Evolutionary conservation across 2,888 invertebrate species (phyloP).

Genomic region (Camponotus fellah): DNA sequence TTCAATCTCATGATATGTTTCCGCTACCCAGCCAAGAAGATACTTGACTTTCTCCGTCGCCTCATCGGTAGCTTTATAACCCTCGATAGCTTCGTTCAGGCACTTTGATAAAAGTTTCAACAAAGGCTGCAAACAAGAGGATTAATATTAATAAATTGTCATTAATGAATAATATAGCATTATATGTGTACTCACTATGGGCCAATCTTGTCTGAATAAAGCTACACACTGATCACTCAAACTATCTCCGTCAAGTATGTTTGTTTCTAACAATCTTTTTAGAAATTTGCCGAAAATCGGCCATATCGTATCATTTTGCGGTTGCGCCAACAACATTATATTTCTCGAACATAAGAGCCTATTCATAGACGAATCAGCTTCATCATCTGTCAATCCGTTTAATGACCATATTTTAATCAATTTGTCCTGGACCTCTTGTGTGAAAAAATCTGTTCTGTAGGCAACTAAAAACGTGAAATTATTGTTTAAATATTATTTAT

Average conservation of each 20-base stretch:
- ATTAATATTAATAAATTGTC: neutral
- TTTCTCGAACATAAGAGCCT: conserved; percentile 82
- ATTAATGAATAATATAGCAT: neutral
- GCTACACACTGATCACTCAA: conserved; percentile 90
- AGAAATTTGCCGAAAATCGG: conserved; percentile 78
- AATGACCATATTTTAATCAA: conserved; percentile 81
- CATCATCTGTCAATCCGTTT: conserved; percentile 65
- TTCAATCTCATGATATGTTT: conserved; percentile 80
- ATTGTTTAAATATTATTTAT: no score
- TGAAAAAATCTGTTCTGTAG: conserved; percentile 77
- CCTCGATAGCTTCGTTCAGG: conserved; percentile 78
- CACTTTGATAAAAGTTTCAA: conserved; percentile 81
- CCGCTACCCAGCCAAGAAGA: conserved; percentile 82
- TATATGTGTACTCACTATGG: conserved; percentile 85
- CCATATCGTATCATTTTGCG: conserved; percentile 76
- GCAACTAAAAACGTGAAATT: conserved; percentile 74
- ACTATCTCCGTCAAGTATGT: conserved; percentile 88
- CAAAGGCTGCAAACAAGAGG: conserved; percentile 71
- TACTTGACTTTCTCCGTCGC: conserved; percentile 79
- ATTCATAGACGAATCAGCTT: conserved; percentile 76
- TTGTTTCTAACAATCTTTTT: conserved; percentile 86
- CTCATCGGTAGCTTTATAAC: conserved; percentile 76
- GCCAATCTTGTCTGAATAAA: conserved; percentile 90
- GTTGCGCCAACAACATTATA: conserved; percentile 78
- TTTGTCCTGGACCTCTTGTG: conserved; percentile 73